Evolutionary conservation across 2,113 vertebrate genomes (phyloP).

Genomic region (Butorides virescens): DNA sequence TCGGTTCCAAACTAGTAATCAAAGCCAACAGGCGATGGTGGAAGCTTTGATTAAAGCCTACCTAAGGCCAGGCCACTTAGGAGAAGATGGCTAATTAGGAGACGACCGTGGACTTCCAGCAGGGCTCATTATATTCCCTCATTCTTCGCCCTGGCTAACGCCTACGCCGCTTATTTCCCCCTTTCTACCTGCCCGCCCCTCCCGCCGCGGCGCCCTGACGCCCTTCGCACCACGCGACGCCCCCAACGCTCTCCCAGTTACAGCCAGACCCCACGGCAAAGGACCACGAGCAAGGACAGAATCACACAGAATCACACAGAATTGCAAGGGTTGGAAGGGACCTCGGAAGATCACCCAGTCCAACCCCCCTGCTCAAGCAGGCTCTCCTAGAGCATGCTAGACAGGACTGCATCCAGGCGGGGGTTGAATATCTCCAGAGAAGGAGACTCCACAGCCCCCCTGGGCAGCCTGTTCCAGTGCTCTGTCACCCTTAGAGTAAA

Average conservation of each 20-base stretch:
- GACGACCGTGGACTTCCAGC: not conserved
- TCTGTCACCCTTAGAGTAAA: no score
- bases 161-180: not conserved
- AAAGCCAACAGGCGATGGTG: not conserved
- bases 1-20: not conserved
- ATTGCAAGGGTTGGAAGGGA: no score
- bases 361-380: no score
- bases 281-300: not conserved
- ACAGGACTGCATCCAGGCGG: no score
- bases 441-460: no score
- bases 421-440: no score
- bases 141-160: not conserved
- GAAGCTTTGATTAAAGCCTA: not conserved
- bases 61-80: not conserved
- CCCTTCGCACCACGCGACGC: not conserved
- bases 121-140: not conserved
- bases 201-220: fast-evolving
- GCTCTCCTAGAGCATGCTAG: no score
- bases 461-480: no score
- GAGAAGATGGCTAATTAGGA: not conserved
- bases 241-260: not conserved
- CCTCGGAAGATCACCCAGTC: no score
- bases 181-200: not conserved
- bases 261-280: no score
- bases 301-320: no score